phyloP scores from a whole-genome alignment of 2,888 invertebrate genomes.

The Chaetogeoica ovagalla region DNA sequence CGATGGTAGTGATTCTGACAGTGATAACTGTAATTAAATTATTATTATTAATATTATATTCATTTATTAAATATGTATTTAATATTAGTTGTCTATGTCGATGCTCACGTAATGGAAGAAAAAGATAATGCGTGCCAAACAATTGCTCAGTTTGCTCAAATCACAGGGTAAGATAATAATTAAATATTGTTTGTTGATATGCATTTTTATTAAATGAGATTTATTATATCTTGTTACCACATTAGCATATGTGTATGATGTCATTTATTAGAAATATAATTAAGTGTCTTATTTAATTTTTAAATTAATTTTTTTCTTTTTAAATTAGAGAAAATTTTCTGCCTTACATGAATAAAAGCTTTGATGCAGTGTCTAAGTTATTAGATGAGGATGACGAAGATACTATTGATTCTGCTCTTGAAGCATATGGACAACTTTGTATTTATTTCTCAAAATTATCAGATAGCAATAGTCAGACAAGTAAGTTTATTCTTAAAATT shows the following conservation, averaged over 20 bases:
- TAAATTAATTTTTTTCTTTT: neutral
- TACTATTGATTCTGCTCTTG: constrained; percentile 48
- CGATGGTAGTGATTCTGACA: constrained; percentile 27
- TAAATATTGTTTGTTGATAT: neutral
- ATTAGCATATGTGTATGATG: too few relatives aligned
- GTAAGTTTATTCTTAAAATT: constrained; percentile 31
- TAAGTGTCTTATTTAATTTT: too few relatives aligned
- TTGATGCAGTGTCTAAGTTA: constrained; percentile 29
- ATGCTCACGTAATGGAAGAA: constrained; percentile 48
- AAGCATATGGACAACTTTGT: constrained; percentile 46
- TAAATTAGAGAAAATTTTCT: constrained; percentile 33
- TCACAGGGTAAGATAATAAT: constrained; percentile 34
- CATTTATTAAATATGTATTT: constrained; percentile 12
- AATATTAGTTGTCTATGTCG: constrained; percentile 23
- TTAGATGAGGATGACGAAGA: constrained; percentile 48
- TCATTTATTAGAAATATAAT: too few relatives aligned
- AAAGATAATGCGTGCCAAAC: constrained; percentile 44
- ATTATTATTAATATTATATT: neutral
- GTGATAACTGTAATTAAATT: constrained; percentile 28
- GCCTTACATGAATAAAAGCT: constrained; percentile 34
- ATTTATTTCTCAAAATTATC: constrained; percentile 37
- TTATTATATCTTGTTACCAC: too few relatives aligned
- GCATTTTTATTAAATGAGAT: neutral
- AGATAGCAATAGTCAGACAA: constrained; percentile 3
- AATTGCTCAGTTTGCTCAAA: constrained; percentile 39